Base-by-base conservation (phyloP, 2,888 invertebrate species). In the Xylophagus ater region DNA sequence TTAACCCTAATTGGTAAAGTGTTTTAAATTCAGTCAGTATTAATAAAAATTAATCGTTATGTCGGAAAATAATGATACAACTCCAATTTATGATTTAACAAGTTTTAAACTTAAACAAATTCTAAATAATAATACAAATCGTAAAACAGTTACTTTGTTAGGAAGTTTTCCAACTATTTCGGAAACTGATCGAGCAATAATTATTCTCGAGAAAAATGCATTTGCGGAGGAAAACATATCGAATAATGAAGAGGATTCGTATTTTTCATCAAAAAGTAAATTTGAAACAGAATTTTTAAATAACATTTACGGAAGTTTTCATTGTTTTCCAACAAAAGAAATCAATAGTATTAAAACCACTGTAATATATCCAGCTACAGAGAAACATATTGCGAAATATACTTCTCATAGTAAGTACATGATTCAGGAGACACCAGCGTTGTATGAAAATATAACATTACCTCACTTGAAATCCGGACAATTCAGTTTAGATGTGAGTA, bases 361-460 rank as follows among this genome's bases (percentile, higher is more conserved):
- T 7, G 71, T 97, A 18, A 86, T 97, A 46, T 85, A 84, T 63
- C 98, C 98, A 3, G 96, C 94, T 1, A 89, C 90, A 19, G 79
- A 86, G 38, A 87, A 89, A 57, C 94, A 96, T 53, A 80, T 97
- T 12, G 71, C 76, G 6, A 97, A 94, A 59, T 97, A 84, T 61
- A 73, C 78, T 8, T 68, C 72, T 20, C 85, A 87, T 51, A 74
- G 79, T 39, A 60, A 73, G 3, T 78, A 81, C 56, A 63, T 96
- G 15, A 69, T 98, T 5, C 66, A 78, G 41, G 98, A 98, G 67
- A 90, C 92, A 0, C 76, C 83, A 1, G 74, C 79, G 18, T 66
- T 88, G 36, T 98, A 96, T 57, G 59, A 79, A 48, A 73, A 72
- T 15, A 68, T 90, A 18, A 88, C 90, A 0, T 60, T 85, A 39